Evolutionary conservation across 2,888 invertebrate species (phyloP).

Genomic region (Philereme vetulata): DNA sequence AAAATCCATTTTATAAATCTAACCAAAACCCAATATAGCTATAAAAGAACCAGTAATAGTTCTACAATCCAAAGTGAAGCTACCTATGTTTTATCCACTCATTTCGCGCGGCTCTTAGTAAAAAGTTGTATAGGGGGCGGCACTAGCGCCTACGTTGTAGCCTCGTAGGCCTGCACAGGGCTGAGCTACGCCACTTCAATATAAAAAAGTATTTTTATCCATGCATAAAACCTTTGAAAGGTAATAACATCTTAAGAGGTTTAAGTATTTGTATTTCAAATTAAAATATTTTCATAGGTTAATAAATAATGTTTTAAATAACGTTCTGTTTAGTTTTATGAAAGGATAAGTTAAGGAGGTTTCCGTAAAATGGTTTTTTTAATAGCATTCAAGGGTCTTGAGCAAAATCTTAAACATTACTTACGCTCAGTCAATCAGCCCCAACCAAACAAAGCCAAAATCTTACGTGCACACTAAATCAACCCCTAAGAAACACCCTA

Average conservation of each 20-base stretch:
- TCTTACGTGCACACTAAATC: slow-evolving; percentile 48
- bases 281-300: background rate
- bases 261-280: background rate
- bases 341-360: slow-evolving; percentile 4
- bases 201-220: slow-evolving; percentile 11
- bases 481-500: slow-evolving; percentile 60
- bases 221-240: slow-evolving; percentile 18
- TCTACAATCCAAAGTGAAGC: slow-evolving; percentile 64
- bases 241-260: slow-evolving; percentile 5
- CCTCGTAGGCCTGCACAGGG: slow-evolving; percentile 60
- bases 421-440: slow-evolving; percentile 12
- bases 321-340: slow-evolving; percentile 4
- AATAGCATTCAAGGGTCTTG: slow-evolving; percentile 8
- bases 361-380: background rate
- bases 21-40: no score
- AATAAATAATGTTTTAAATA: slow-evolving; percentile 3
- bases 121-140: slow-evolving; percentile 76
- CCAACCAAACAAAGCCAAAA: slow-evolving; percentile 41
- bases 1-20: no score
- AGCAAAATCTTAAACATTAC: slow-evolving; percentile 16
- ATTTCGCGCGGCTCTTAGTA: slow-evolving; percentile 82
- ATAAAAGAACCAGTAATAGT: slow-evolving; percentile 8
- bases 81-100: slow-evolving; percentile 81
- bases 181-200: slow-evolving; percentile 38
- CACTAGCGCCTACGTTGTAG: slow-evolving; percentile 65